Conservation (phyloP, 2,113 vertebrate species). For the Chloropsis cyanopogon region DNA sequence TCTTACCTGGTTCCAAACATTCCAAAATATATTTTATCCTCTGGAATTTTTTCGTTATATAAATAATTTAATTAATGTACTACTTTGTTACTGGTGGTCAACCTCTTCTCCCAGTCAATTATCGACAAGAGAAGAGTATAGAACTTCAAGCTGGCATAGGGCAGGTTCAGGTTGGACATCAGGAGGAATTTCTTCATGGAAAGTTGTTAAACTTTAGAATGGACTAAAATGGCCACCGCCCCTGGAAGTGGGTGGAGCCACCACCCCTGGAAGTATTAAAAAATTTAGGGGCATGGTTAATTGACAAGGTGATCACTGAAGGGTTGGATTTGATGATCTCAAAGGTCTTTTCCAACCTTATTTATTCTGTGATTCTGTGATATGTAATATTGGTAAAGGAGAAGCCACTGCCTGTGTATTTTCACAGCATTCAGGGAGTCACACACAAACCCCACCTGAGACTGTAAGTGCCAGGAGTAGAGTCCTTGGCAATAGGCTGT, state of each 20-base stretch:
- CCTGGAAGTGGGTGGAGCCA: background rate
- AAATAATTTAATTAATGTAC: background rate
- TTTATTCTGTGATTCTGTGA: background rate
- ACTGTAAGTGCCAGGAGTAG: too few relatives aligned
- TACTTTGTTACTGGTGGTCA: background rate
- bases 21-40: background rate
- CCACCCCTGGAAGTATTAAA: background rate
- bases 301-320: background rate
- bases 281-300: background rate
- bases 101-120: background rate
- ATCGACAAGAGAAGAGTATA: accelerated
- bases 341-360: background rate
- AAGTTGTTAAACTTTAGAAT: background rate
- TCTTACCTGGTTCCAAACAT: background rate
- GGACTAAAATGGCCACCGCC: background rate
- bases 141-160: background rate
- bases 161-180: background rate
- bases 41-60: background rate
- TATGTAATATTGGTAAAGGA: background rate
- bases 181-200: background rate
- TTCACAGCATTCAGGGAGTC: background rate
- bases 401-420: background rate
- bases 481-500: background rate
- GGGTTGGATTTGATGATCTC: background rate
- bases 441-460: background rate